Percentiles rank a stretch among this genome's conserved stretches.
These are phyloP conservation scores for Corydoras sp. DNA, from an alignment of 2,113 vertebrate species.

Conservation along the genomic window DNA sequence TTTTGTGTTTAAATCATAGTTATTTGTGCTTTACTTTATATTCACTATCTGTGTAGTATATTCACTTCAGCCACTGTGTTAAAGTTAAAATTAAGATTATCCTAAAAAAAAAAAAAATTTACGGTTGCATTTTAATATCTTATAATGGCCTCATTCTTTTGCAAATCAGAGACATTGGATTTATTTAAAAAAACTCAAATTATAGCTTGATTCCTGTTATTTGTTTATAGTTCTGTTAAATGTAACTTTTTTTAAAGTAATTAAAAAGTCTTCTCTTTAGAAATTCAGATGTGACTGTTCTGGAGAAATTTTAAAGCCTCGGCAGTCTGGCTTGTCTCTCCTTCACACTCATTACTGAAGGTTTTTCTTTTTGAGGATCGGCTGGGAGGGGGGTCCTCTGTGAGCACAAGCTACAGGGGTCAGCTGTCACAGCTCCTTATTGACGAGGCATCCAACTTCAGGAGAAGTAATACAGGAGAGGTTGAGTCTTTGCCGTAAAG, in stretches of 20 bases:
- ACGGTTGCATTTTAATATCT: too few species aligned
- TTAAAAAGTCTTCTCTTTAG: background rate
- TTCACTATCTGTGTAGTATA: too few species aligned
- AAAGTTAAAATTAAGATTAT: too few species aligned
- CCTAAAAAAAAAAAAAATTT: too few species aligned
- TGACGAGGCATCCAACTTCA: constrained; percentile 33
- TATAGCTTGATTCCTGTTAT: too few species aligned
- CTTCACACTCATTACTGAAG: constrained; percentile 3
- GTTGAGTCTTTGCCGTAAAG: constrained; percentile 31
- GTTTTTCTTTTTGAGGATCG: background rate
- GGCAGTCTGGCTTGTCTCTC: constrained; percentile 1
- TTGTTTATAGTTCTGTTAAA: background rate
- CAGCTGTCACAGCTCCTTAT: constrained; percentile 35
- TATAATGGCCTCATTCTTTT: too few species aligned
- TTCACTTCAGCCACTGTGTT: too few species aligned
- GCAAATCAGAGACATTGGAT: too few species aligned
- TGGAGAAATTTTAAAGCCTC: constrained; percentile 17
- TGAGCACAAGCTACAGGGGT: constrained; percentile 24
- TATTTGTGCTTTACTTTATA: too few species aligned
- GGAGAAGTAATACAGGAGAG: constrained; percentile 37
- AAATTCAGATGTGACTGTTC: constrained; percentile 19
- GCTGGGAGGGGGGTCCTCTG: constrained; percentile 3
- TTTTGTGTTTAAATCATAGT: too few species aligned
- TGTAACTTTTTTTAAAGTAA: background rate
- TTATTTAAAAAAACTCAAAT: too few species aligned